Conservation (phyloP, 2,113 vertebrate species). For the Tapirus terrestris region DNA sequence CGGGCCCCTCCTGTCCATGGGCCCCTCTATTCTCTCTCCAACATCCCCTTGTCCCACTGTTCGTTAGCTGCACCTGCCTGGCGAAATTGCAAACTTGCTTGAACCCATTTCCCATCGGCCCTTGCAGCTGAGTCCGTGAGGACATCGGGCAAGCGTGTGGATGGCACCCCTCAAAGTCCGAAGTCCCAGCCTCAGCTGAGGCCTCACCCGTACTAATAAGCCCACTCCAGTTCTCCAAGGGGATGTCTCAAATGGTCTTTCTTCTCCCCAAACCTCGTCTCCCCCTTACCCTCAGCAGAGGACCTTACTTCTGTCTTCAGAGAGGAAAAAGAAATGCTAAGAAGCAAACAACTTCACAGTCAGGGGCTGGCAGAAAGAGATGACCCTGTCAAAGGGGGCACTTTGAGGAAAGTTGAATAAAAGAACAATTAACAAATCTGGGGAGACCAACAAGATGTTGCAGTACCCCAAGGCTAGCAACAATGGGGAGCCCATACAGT, state of each 20-base stretch:
- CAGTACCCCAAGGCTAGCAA: not conserved
- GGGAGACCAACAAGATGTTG: not conserved
- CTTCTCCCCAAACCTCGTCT: not conserved
- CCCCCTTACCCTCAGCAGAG: not conserved
- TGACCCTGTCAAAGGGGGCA: not conserved
- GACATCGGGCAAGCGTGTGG: not conserved
- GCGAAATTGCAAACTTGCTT: not conserved
- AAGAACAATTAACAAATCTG: not conserved
- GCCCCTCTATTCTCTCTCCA: not conserved
- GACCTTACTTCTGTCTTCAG: not conserved
- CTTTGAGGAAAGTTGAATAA: not conserved
- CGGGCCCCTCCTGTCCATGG: fast-evolving
- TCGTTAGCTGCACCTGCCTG: not conserved
- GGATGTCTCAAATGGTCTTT: not conserved
- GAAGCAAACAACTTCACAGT: not conserved
- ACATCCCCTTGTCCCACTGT: not conserved
- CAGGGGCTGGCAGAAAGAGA: not conserved
- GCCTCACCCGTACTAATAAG: not conserved
- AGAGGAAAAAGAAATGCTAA: not conserved
- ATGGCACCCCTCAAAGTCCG: fast-evolving
- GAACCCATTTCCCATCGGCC: not conserved
- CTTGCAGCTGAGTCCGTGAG: not conserved
- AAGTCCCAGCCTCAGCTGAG: not conserved
- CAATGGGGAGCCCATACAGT: not conserved
- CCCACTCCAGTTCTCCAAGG: not conserved